Evolutionary conservation across 2,113 vertebrate species (phyloP).

Genomic region (Bufo bufo): DNA sequence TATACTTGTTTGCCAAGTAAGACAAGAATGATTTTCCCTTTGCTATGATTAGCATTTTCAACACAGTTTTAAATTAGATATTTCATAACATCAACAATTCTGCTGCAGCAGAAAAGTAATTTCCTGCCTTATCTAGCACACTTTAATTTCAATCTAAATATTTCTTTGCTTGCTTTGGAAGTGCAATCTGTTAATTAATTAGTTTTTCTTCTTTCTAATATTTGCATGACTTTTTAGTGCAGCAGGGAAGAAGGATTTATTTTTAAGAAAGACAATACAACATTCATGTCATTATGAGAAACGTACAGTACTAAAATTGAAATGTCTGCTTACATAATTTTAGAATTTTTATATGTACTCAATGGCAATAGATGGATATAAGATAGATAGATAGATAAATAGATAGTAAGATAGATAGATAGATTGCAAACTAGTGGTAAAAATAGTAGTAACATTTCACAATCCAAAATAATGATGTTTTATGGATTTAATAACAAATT

Average conservation of each 20-base stretch:
- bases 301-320: not conserved
- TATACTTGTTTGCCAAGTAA: slow-evolving; percentile 44
- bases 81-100: slow-evolving; percentile 53
- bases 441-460: too few relatives aligned
- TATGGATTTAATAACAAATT: not conserved
- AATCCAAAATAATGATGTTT: too few relatives aligned
- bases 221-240: slow-evolving; percentile 2
- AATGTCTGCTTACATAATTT: not conserved
- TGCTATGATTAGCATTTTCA: slow-evolving; percentile 53
- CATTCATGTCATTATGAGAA: not conserved
- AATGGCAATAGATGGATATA: too few relatives aligned
- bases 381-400: too few relatives aligned
- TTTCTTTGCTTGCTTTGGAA: slow-evolving; percentile 26
- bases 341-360: too few relatives aligned
- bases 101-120: slow-evolving; percentile 46
- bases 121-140: slow-evolving; percentile 49
- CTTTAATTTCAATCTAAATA: slow-evolving; percentile 52
- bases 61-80: slow-evolving; percentile 44
- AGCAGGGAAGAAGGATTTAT: not conserved
- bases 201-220: slow-evolving; percentile 29
- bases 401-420: too few relatives aligned
- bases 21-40: slow-evolving; percentile 41
- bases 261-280: not conserved
- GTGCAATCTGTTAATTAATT: slow-evolving; percentile 48
- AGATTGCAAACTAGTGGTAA: too few relatives aligned